Evolutionary conservation across 2,113 vertebrate genomes (phyloP).

Genomic region (Tachuris rubrigastra): DNA sequence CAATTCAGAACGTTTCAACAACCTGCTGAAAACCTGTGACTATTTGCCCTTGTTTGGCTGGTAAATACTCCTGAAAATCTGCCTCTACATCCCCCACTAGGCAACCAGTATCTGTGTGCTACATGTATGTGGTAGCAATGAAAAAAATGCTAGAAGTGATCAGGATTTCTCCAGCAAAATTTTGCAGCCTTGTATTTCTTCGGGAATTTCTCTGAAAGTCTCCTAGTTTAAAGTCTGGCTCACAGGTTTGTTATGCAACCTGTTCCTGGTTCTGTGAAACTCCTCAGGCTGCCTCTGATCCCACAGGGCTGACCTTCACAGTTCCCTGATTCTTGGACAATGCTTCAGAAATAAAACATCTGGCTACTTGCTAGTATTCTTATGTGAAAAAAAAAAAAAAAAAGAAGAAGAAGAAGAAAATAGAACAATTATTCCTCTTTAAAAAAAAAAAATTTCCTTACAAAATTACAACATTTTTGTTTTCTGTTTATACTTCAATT

Average conservation of each 20-base stretch:
- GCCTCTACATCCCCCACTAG: accelerated
- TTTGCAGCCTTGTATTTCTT: not conserved
- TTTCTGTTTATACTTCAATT: not conserved
- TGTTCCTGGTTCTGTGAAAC: not conserved
- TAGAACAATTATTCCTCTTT: not conserved
- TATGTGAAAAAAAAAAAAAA: not conserved
- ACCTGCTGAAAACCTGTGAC: not conserved
- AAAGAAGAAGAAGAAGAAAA: too few species aligned
- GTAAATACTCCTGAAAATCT: not conserved
- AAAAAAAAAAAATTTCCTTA: not conserved
- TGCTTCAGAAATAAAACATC: not conserved
- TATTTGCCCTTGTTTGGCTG: not conserved
- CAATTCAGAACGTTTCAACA: not conserved
- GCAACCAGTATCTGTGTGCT: not conserved
- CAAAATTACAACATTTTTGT: not conserved
- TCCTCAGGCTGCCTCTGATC: not conserved
- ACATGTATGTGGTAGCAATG: accelerated
- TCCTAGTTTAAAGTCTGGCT: not conserved
- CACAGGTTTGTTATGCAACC: not conserved
- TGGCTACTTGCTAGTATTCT: not conserved
- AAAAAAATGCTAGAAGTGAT: not conserved
- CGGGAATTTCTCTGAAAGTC: not conserved
- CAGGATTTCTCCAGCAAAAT: not conserved
- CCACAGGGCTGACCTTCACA: not conserved
- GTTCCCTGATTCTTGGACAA: not conserved